Conservation (phyloP, 2,113 vertebrate species). For the Xenus cinereus region DNA sequence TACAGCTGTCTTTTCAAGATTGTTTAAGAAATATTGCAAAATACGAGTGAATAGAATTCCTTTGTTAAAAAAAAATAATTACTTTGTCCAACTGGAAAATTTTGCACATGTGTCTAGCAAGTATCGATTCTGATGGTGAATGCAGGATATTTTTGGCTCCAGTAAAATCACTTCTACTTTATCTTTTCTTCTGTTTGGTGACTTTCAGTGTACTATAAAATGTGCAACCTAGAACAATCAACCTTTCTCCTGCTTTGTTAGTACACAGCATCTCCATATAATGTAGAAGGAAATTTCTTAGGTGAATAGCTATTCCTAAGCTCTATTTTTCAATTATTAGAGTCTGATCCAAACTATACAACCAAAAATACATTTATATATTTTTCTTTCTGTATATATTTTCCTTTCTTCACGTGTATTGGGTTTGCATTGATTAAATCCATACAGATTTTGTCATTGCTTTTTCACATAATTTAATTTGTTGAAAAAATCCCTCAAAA, state of each 20-base stretch:
- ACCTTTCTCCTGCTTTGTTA: not conserved
- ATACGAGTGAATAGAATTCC: not conserved
- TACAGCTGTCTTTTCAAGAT: not conserved
- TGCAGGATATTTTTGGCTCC: not conserved
- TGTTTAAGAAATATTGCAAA: not conserved
- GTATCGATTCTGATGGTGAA: not conserved
- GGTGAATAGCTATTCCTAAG: not conserved
- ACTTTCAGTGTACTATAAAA: not conserved
- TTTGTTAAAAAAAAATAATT: not conserved
- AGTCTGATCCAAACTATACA: not conserved
- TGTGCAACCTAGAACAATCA: not conserved
- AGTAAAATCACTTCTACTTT: not conserved
- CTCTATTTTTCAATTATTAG: not conserved
- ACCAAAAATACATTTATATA: not conserved
- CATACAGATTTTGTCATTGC: not conserved
- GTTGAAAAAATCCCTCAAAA: not conserved
- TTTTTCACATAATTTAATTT: not conserved
- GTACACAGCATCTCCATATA: not conserved
- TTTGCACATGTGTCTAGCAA: not conserved
- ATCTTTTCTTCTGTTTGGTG: not conserved
- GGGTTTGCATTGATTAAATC: not conserved
- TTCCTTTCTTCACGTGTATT: not conserved
- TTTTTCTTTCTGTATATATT: not conserved
- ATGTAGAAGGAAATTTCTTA: not conserved
- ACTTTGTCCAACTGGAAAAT: not conserved